These are phyloP conservation scores for Vipera ursinii DNA, from an alignment of 2,797 vertebrate genomes.

Conservation along the genomic window DNA sequence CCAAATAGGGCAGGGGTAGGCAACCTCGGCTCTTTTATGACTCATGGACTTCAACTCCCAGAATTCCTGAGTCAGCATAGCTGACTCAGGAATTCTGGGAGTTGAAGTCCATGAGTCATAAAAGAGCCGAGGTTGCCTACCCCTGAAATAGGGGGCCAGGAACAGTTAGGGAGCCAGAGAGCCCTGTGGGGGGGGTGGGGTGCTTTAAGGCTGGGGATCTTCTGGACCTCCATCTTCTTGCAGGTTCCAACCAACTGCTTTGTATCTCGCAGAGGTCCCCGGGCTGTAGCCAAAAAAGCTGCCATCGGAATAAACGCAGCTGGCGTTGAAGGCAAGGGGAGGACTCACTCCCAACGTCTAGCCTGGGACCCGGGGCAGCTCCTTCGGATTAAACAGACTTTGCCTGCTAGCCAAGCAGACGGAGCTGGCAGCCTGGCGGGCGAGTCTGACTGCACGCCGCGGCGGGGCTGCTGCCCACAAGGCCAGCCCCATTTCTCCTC, in stretches of 20 bases:
- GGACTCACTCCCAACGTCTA: neutral
- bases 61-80: too few relatives aligned
- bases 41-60: too few relatives aligned
- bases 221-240: neutral
- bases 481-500: neutral
- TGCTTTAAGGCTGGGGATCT: neutral
- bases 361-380: neutral
- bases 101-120: too few relatives aligned
- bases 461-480: neutral
- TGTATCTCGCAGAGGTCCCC: slow-evolving; percentile 45
- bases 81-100: too few relatives aligned
- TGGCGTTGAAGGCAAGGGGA: neutral
- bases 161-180: neutral
- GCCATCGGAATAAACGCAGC: neutral
- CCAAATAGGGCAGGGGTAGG: neutral
- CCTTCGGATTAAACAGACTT: neutral
- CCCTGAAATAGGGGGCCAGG: neutral
- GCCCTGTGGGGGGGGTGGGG: too few relatives aligned
- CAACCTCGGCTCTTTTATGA: too few relatives aligned
- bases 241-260: slow-evolving; percentile 23
- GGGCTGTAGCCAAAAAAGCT: neutral
- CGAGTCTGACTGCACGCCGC: neutral
- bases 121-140: too few relatives aligned
- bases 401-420: neutral
- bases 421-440: neutral